A percentile compares a stretch with the other conserved stretches of the same genome.
Conservation (phyloP, 2,888 invertebrate genomes). For the Malthinus seriepunctatus region DNA sequence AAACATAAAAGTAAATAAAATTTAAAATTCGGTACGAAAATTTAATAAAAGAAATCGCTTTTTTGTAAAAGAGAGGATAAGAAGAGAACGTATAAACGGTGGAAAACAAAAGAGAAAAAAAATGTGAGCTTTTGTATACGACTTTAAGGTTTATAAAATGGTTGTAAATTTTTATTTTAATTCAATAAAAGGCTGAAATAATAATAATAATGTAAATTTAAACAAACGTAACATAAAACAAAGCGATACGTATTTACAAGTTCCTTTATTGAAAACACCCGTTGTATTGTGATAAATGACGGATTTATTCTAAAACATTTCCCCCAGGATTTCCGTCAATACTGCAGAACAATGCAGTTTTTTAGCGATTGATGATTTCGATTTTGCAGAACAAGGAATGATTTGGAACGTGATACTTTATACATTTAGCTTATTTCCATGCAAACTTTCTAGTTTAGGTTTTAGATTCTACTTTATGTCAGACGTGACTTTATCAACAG, state of each 20-base stretch:
- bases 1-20: no score
- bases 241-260: slow-evolving; percentile 6
- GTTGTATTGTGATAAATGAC: slow-evolving; percentile 28
- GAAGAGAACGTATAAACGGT: no score
- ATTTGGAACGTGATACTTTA: slow-evolving; percentile 48
- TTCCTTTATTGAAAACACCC: slow-evolving; percentile 22
- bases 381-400: slow-evolving; percentile 39
- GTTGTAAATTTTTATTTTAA: no score
- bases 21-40: no score
- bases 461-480: slow-evolving; percentile 34
- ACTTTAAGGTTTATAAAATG: no score
- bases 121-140: no score
- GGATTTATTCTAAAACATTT: slow-evolving; percentile 25
- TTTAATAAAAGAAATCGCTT: no score
- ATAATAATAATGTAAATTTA: slow-evolving; percentile 14
- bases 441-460: slow-evolving; percentile 41
- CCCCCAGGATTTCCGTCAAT: slow-evolving; percentile 21
- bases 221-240: slow-evolving; percentile 14
- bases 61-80: no score
- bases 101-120: no score
- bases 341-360: slow-evolving; percentile 32
- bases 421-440: slow-evolving; percentile 48
- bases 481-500: slow-evolving; percentile 41
- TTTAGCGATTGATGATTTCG: slow-evolving; percentile 36
- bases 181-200: background rate